A percentile compares a stretch with the other conserved stretches of the same genome.
phyloP scores from a whole-genome alignment of 2,797 vertebrate species.

The Enteromius anoplus region DNA sequence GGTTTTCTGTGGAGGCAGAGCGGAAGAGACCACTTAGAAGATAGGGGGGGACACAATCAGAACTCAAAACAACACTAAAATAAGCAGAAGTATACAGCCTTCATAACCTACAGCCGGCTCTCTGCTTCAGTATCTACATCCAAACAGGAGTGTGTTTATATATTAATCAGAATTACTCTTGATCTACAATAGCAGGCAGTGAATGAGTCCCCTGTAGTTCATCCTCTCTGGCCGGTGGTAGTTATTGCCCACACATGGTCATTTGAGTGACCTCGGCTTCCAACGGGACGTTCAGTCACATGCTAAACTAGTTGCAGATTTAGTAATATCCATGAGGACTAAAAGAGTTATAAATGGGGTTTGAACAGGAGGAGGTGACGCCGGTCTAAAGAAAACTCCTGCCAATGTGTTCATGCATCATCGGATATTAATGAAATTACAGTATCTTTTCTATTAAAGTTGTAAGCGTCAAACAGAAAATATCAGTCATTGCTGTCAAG shows the following conservation, averaged over 20 bases:
- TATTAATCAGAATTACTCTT: not conserved
- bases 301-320: slow-evolving; percentile 70
- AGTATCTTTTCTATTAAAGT: not conserved
- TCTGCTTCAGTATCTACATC: not conserved
- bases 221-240: slow-evolving; percentile 23
- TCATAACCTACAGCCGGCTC: not conserved
- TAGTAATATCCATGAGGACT: slow-evolving; percentile 69
- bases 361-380: not conserved
- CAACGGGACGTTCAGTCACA: slow-evolving; percentile 61
- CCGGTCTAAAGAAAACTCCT: slow-evolving; percentile 1
- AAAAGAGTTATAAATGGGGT: slow-evolving; percentile 62
- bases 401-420: not conserved
- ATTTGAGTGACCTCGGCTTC: slow-evolving; percentile 62
- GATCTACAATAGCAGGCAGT: not conserved
- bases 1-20: slow-evolving; percentile 82
- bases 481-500: not conserved
- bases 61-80: slow-evolving; percentile 21
- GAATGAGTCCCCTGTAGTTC: slow-evolving; percentile 27
- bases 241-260: slow-evolving; percentile 65
- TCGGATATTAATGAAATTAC: not conserved
- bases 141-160: not conserved
- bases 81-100: not conserved
- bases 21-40: slow-evolving; percentile 63
- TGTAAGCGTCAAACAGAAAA: not conserved
- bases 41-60: slow-evolving; percentile 21